A percentile compares a stretch with the other conserved stretches of the same genome.
Conservation (phyloP, 1,140 invertebrate genomes). For the Rhopalosiphum maidis region DNA sequence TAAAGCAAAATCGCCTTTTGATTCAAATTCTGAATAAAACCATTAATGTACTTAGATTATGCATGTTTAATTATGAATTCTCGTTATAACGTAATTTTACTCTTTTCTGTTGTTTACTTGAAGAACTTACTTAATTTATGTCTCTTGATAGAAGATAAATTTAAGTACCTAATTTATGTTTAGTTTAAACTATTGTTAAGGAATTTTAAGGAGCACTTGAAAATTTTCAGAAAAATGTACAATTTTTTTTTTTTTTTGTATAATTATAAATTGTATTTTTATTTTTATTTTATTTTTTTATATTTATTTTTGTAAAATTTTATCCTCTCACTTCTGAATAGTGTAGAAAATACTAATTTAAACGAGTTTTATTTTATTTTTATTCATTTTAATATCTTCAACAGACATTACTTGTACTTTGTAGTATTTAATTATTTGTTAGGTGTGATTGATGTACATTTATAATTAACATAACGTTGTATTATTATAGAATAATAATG, state of each 20-base stretch:
- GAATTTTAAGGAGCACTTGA: constrained; percentile 8
- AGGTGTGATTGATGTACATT: not conserved
- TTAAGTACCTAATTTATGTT: not conserved
- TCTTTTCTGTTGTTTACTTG: not conserved
- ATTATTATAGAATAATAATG: constrained; percentile 33
- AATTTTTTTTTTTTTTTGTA: not conserved
- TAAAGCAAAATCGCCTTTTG: constrained; percentile 8
- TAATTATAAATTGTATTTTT: not conserved
- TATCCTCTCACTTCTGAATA: not conserved
- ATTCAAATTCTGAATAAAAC: constrained; percentile 23
- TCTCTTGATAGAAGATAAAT: not conserved
- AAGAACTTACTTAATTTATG: not conserved
- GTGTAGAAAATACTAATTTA: not conserved
- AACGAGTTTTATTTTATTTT: not conserved
- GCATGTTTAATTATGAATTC: not conserved
- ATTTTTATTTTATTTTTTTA: not conserved
- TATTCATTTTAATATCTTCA: not conserved
- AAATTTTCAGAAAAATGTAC: not conserved
- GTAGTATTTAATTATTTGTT: not conserved
- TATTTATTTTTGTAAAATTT: not conserved
- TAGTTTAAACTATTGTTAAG: not conserved
- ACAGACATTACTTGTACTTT: not conserved
- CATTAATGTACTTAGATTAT: not conserved
- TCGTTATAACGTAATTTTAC: not conserved
- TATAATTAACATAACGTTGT: not conserved